Conservation (phyloP, 2,888 invertebrate species). For the Prionchulus punctatus region DNA sequence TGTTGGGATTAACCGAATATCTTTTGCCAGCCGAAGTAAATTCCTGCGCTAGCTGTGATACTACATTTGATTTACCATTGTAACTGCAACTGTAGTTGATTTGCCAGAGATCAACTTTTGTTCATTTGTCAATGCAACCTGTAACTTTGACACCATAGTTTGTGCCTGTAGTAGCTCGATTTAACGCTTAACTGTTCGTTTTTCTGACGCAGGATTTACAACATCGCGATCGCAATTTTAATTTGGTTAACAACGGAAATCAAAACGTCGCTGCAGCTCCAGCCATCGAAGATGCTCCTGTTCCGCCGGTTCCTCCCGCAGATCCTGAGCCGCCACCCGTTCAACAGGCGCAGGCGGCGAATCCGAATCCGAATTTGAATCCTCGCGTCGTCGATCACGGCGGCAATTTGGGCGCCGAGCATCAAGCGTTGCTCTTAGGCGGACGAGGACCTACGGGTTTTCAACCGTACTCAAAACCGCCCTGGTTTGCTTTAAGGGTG, state of each 20-base stretch:
- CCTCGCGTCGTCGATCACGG: too few species aligned
- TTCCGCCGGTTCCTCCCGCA: too few species aligned
- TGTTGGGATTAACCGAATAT: conserved; percentile 22
- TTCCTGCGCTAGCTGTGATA: not conserved
- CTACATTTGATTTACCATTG: too few species aligned
- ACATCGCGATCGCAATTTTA: not conserved
- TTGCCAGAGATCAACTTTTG: too few species aligned
- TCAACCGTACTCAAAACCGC: conserved; percentile 72
- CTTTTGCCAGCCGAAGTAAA: conserved; percentile 20
- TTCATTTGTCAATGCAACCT: too few species aligned
- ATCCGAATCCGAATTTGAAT: too few species aligned
- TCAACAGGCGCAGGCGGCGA: too few species aligned
- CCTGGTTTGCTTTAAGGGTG: conserved; percentile 51
- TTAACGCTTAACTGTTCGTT: not conserved
- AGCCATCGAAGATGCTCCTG: not conserved
- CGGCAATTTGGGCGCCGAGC: conserved; percentile 55
- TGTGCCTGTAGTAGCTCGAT: not conserved
- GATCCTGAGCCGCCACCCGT: too few species aligned
- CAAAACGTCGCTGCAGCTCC: not conserved
- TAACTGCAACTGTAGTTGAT: too few species aligned
- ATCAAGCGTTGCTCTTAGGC: conserved; percentile 63
- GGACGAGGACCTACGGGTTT: conserved; percentile 59
- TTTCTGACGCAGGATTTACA: not conserved
- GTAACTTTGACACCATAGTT: too few species aligned
- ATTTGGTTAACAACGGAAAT: not conserved